Conservation (phyloP, 2,113 vertebrate species). For the Chamaea fasciata region DNA sequence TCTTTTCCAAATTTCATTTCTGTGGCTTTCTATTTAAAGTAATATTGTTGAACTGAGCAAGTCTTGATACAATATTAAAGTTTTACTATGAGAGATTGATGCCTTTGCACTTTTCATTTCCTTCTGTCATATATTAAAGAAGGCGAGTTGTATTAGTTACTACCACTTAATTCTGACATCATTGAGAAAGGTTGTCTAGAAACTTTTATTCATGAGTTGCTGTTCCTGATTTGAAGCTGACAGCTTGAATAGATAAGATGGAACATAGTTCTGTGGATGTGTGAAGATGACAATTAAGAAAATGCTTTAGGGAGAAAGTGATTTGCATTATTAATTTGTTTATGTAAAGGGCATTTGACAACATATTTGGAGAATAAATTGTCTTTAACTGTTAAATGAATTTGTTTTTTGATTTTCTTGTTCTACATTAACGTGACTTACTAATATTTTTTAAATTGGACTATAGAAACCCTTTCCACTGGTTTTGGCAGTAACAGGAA, state of each 20-base stretch:
- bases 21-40: not conserved
- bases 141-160: not conserved
- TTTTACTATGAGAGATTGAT: not conserved
- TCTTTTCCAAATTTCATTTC: not conserved
- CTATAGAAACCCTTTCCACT: not conserved
- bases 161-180: not conserved
- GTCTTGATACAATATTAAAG: not conserved
- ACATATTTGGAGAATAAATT: not conserved
- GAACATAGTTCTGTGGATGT: not conserved
- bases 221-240: not conserved
- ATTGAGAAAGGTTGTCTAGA: not conserved
- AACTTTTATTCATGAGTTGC: not conserved
- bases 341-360: not conserved
- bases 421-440: accelerated
- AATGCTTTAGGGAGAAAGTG: not conserved
- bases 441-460: accelerated
- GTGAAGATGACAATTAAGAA: not conserved
- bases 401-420: not conserved
- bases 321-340: not conserved
- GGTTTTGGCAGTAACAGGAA: not conserved
- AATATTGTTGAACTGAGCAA: not conserved
- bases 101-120: not conserved
- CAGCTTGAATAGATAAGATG: not conserved
- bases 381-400: not conserved
- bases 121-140: not conserved